Conservation (phyloP, 1,140 invertebrate genomes). For the Drosophila busckii region DNA sequence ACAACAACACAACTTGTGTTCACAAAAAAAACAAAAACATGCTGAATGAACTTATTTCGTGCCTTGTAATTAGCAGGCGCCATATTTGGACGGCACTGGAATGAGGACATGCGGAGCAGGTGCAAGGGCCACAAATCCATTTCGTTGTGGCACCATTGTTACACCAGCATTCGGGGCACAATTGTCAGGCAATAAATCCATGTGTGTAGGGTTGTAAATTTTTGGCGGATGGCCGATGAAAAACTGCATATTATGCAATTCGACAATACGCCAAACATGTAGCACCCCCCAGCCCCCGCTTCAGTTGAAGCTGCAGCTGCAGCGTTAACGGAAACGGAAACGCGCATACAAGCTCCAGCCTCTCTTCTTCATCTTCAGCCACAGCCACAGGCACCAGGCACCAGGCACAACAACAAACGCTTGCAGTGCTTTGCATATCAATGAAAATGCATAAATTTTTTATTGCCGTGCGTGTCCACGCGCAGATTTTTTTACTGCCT, state of each 20-base stretch:
- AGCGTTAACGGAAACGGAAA: conserved; percentile 63
- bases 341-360: conserved; percentile 65
- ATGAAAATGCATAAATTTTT: conserved; percentile 78
- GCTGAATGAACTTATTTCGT: conserved; percentile 53
- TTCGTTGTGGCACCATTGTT: conserved; percentile 55
- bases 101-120: not conserved
- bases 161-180: conserved; percentile 59
- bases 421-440: conserved; percentile 73
- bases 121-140: conserved; percentile 65
- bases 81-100: conserved; percentile 26
- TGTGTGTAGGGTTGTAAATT: conserved; percentile 78
- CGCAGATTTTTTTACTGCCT: conserved; percentile 47
- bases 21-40: conserved; percentile 19
- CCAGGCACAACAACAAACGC: conserved; percentile 10
- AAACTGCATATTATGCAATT: conserved; percentile 79
- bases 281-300: conserved; percentile 9
- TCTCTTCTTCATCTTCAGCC: conserved; percentile 53
- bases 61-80: conserved; percentile 26
- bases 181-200: conserved; percentile 79
- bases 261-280: conserved; percentile 74
- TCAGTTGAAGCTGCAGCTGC: conserved; percentile 15
- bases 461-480: conserved; percentile 24
- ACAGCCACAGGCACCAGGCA: not conserved
- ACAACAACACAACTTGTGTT: not conserved
- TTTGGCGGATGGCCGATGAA: conserved; percentile 72